Evolutionary conservation across 2,113 vertebrate species (phyloP).

Genomic region (Psophia crepitans): DNA sequence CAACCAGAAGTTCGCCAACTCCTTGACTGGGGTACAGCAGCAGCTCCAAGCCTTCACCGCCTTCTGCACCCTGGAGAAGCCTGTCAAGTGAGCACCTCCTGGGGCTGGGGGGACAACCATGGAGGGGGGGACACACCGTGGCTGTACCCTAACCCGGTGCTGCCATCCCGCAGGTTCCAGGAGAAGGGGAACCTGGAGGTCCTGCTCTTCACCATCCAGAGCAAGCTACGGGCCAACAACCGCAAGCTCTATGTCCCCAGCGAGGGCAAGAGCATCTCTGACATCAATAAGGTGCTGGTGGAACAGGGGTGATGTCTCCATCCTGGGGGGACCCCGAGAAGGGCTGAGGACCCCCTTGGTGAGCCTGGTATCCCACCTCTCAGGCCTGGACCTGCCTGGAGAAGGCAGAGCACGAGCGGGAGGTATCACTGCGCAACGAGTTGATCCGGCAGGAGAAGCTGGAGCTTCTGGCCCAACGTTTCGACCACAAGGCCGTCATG

Average conservation of each 20-base stretch:
- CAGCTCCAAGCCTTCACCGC: conserved; percentile 94
- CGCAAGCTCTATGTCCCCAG: conserved; percentile 88
- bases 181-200: conserved; percentile 97
- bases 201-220: conserved; percentile 96
- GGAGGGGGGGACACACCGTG: fast-evolving
- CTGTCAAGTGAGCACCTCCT: conserved; percentile 81
- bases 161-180: conserved; percentile 79
- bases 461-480: conserved; percentile 87
- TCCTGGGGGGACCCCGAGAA: too few species aligned
- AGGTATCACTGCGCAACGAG: conserved; percentile 86
- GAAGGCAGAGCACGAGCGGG: conserved; percentile 93
- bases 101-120: fast-evolving
- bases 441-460: conserved; percentile 89
- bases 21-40: conserved; percentile 89
- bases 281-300: conserved; percentile 88
- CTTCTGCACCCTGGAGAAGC: conserved; percentile 95
- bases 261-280: conserved; percentile 91
- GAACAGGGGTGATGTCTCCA: neutral
- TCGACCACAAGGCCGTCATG: conserved; percentile 94
- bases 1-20: conserved; percentile 97
- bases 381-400: conserved; percentile 91
- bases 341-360: fast-evolving
- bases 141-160: fast-evolving
- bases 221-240: conserved; percentile 92
- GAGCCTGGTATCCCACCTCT: fast-evolving